Percentiles rank a stretch among this genome's conserved stretches.
phyloP scores from a whole-genome alignment of 2,797 vertebrate genomes.

The Premnoplex brunnescens region DNA sequence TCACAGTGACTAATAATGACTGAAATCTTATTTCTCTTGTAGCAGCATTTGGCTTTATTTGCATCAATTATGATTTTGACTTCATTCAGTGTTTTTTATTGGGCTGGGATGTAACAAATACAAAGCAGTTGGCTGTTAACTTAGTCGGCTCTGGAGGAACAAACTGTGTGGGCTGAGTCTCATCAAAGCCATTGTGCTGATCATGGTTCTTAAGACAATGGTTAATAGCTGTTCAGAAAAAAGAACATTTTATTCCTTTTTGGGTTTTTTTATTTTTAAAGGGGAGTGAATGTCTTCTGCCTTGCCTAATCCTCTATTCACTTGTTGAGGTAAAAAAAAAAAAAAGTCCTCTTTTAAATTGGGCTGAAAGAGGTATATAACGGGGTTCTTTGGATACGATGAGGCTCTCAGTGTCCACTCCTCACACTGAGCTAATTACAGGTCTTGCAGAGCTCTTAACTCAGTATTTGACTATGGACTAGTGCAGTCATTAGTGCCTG shows the following conservation, averaged over 20 bases:
- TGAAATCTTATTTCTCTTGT: constrained; percentile 1
- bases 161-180: constrained; percentile 45
- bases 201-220: constrained; percentile 1
- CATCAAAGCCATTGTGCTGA: constrained; percentile 61
- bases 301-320: not conserved
- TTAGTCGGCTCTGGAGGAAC: not conserved
- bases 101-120: not conserved
- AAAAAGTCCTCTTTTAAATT: not conserved
- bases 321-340: not conserved
- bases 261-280: not conserved
- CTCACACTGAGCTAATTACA: not conserved
- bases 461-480: not conserved
- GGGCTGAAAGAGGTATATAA: not conserved
- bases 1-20: not conserved
- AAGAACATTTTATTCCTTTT: not conserved
- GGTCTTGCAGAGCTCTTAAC: not conserved
- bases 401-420: not conserved
- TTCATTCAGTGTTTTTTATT: constrained; percentile 22
- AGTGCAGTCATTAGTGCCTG: not conserved
- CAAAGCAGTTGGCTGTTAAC: constrained; percentile 25
- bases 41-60: constrained; percentile 36
- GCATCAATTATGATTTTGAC: not conserved
- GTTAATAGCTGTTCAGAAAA: not conserved
- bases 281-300: not conserved
- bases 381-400: not conserved